phyloP scores from a whole-genome alignment of 1,140 invertebrate genomes.

The Achatina immaculata region DNA sequence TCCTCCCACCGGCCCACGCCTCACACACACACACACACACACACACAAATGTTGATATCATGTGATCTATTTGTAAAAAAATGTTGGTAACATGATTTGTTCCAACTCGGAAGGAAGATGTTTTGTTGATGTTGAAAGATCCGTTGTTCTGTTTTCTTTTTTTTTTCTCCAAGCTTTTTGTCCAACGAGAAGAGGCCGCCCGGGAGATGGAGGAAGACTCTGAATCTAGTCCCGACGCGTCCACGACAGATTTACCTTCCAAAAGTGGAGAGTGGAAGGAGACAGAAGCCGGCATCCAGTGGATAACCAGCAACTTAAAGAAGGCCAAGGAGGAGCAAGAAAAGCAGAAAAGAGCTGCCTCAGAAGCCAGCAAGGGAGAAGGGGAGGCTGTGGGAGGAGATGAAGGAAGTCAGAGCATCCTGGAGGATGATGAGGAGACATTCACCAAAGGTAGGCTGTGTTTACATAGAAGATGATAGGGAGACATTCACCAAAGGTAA shows the following conservation, averaged over 20 bases:
- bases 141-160: no score
- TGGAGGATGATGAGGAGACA: constrained; percentile 89
- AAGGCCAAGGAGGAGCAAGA: constrained; percentile 57
- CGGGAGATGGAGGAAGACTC: constrained; percentile 85
- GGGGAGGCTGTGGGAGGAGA: constrained; percentile 31
- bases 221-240: constrained; percentile 52
- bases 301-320: constrained; percentile 60
- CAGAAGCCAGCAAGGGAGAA: not conserved
- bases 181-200: constrained; percentile 81
- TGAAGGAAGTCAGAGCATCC: constrained; percentile 45
- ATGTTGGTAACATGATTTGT: no score
- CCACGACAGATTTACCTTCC: constrained; percentile 48
- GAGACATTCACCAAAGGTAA: constrained; percentile 82
- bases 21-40: no score
- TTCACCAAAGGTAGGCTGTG: constrained; percentile 74
- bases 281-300: constrained; percentile 65
- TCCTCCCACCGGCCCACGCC: no score
- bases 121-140: no score
- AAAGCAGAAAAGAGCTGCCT: not conserved
- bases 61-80: no score
- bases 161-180: no score
- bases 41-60: no score
- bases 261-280: constrained; percentile 69
- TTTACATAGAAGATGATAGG: no score
- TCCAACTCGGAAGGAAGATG: no score